Evolutionary conservation across 2,888 invertebrate species (phyloP).

Genomic region (Polydrusus cervinus): DNA sequence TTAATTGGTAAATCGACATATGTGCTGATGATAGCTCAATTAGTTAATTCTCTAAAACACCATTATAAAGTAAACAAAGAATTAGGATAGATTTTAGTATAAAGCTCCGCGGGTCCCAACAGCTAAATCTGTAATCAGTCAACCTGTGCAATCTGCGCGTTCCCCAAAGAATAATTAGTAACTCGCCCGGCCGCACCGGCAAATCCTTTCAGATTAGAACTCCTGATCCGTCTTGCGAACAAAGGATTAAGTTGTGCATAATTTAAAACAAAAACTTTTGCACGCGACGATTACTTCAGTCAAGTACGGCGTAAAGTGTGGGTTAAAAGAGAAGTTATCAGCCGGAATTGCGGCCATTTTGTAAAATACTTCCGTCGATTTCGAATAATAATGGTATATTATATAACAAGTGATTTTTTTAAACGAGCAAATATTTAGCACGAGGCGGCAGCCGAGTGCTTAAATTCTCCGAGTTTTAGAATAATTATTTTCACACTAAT

Average conservation of each 20-base stretch:
- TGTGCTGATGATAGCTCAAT: no score
- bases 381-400: no score
- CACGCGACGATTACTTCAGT: conserved; percentile 5
- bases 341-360: no score
- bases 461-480: no score
- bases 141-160: conserved; percentile 26
- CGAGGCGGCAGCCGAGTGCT: no score
- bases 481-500: no score
- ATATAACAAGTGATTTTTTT: no score
- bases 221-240: conserved; percentile 57
- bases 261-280: conserved; percentile 39
- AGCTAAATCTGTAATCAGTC: conserved; percentile 7
- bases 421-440: background rate
- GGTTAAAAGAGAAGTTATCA: background rate
- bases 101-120: background rate
- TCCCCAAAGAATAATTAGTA: conserved; percentile 66
- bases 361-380: no score
- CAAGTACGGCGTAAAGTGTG: background rate
- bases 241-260: conserved; percentile 52
- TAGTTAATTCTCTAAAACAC: no score
- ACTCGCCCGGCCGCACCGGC: conserved; percentile 47
- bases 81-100: background rate
- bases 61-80: background rate
- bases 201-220: conserved; percentile 58
- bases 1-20: no score